phyloP scores from a whole-genome alignment of 2,888 invertebrate species.

The Euzophera pinguis region DNA sequence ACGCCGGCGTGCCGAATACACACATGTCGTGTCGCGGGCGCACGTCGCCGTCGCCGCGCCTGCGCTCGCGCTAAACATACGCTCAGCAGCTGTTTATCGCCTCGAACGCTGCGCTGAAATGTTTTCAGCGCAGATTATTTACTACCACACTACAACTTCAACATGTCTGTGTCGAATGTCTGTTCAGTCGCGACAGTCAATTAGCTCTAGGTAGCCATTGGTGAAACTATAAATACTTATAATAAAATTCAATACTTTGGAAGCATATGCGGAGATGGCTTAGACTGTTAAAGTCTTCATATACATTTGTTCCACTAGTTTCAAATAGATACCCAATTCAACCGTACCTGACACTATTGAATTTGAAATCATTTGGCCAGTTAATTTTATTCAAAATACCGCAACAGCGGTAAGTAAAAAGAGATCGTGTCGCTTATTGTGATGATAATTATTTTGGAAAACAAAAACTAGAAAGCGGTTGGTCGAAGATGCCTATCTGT shows the following conservation, averaged over 20 bases:
- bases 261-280: background rate
- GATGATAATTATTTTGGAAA: constrained; percentile 77
- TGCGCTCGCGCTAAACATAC: constrained; percentile 29
- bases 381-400: constrained; percentile 77
- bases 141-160: constrained; percentile 6
- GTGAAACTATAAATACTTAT: constrained; percentile 1
- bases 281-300: constrained; percentile 21
- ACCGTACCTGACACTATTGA: constrained; percentile 48
- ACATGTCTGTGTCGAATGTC: background rate
- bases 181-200: background rate
- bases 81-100: constrained; percentile 61
- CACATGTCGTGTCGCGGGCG: constrained; percentile 27
- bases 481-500: constrained; percentile 70
- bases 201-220: background rate
- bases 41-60: constrained; percentile 25
- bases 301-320: constrained; percentile 52
- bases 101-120: constrained; percentile 54
- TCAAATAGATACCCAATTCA: constrained; percentile 56
- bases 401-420: constrained; percentile 74
- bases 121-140: constrained; percentile 43
- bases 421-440: constrained; percentile 74
- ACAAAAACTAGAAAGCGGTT: constrained; percentile 78
- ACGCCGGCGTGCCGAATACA: constrained; percentile 35
- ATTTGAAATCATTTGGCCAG: constrained; percentile 58
- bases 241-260: background rate